A percentile compares a stretch with the other conserved stretches of the same genome.
Evolutionary conservation across 2,113 vertebrate species (phyloP).

Genomic region (Lipophrys pholis): DNA sequence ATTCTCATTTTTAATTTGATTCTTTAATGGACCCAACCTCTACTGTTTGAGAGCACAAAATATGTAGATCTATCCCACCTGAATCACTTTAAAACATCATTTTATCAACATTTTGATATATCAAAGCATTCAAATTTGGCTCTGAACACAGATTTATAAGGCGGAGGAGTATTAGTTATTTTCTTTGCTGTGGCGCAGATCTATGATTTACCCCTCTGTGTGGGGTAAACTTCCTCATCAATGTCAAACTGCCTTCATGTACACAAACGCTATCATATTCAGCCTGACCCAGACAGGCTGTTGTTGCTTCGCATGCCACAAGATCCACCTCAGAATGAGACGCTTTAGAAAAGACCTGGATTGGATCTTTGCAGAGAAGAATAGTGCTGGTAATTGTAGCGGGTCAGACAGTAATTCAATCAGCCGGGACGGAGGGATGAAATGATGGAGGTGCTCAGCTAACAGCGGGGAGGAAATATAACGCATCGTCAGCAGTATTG

Average conservation of each 20-base stretch:
- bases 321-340: conserved; percentile 39
- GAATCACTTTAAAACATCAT: no score
- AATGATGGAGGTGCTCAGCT: conserved; percentile 40
- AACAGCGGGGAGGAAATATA: background rate
- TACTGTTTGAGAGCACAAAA: no score
- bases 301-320: conserved; percentile 18
- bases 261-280: conserved; percentile 47
- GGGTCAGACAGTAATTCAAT: conserved; percentile 65
- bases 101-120: no score
- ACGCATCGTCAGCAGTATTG: conserved; percentile 55
- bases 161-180: background rate
- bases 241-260: conserved; percentile 27
- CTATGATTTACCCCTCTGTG: conserved; percentile 1
- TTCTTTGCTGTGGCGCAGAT: conserved; percentile 2
- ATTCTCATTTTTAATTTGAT: no score
- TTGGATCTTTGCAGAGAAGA: conserved; percentile 54
- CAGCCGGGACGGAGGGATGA: conserved; percentile 18
- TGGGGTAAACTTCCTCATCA: conserved; percentile 9
- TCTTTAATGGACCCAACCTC: no score
- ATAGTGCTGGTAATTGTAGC: conserved; percentile 58
- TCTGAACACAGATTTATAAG: no score
- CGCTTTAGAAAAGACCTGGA: conserved; percentile 41
- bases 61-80: no score
- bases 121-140: no score
- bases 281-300: conserved; percentile 55